A percentile compares a stretch with the other conserved stretches of the same genome.
Conservation (phyloP, 2,888 invertebrate genomes). For the Drosophila recens region DNA sequence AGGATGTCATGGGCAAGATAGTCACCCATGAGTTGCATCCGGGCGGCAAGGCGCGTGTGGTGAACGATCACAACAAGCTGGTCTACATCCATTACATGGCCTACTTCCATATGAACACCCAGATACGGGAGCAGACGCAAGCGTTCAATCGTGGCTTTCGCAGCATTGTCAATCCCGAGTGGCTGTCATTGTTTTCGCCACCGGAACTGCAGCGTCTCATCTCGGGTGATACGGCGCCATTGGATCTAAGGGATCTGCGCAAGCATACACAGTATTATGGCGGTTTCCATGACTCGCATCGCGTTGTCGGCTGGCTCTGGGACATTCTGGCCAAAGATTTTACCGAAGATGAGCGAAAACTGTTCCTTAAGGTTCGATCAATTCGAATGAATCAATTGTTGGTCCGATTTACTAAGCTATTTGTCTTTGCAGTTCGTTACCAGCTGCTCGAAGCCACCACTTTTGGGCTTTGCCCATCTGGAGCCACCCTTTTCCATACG, state of each 20-base stretch:
- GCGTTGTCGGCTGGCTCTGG: slow-evolving; percentile 99
- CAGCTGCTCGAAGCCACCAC: slow-evolving; percentile 98
- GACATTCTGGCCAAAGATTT: slow-evolving; percentile 98
- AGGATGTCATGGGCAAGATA: slow-evolving; percentile 96
- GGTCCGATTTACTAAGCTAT: neutral
- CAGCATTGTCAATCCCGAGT: slow-evolving; percentile 97
- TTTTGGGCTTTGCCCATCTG: slow-evolving; percentile 97
- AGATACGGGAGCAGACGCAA: slow-evolving; percentile 98
- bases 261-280: slow-evolving; percentile 99
- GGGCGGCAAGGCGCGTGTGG: slow-evolving; percentile 96
- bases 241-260: slow-evolving; percentile 94
- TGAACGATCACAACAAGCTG: slow-evolving; percentile 99
- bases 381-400: neutral
- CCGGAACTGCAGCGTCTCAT: slow-evolving; percentile 98
- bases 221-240: slow-evolving; percentile 97
- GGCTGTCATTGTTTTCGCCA: slow-evolving; percentile 97
- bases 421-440: slow-evolving; percentile 90
- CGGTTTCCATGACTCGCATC: slow-evolving; percentile 97
- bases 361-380: slow-evolving; percentile 93
- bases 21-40: slow-evolving; percentile 98
- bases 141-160: slow-evolving; percentile 98
- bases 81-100: slow-evolving; percentile 99
- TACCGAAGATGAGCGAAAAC: slow-evolving; percentile 94
- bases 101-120: slow-evolving; percentile 98
- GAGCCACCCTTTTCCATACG: slow-evolving; percentile 99